These are phyloP conservation scores for Euspilapteryx auroguttella DNA, from an alignment of 2,888 invertebrate genomes.

Conservation along the genomic window DNA sequence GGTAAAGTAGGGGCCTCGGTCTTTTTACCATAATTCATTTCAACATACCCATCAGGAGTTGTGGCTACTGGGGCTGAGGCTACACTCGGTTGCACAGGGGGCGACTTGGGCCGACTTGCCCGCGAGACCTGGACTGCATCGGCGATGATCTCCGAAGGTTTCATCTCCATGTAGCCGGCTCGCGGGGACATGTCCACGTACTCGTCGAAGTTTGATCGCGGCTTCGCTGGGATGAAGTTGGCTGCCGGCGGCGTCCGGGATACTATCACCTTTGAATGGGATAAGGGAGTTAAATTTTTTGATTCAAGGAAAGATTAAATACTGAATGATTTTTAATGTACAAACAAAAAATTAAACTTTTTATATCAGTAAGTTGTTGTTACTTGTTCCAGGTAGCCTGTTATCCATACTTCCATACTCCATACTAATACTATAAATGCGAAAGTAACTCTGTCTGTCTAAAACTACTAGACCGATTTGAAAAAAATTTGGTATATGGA, in stretches of 20 bases:
- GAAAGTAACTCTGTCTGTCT: no score
- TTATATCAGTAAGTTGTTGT: no score
- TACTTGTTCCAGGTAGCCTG: no score
- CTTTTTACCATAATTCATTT: slow-evolving; percentile 29
- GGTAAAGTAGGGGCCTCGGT: slow-evolving; percentile 57
- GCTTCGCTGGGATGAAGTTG: slow-evolving; percentile 17
- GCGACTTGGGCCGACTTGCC: slow-evolving; percentile 9
- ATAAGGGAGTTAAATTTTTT: no score
- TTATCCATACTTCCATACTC: no score
- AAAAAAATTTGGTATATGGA: no score
- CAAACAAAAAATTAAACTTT: no score
- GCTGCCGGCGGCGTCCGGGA: slow-evolving; percentile 19
- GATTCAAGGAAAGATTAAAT: no score
- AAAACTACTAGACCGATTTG: no score
- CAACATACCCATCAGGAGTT: slow-evolving; percentile 50
- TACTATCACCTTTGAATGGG: slow-evolving; percentile 22
- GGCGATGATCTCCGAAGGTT: slow-evolving; percentile 21
- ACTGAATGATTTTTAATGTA: no score
- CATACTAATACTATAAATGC: no score
- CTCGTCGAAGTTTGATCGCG: slow-evolving; percentile 28
- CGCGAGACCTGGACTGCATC: neutral
- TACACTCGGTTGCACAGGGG: slow-evolving; percentile 5
- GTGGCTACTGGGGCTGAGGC: slow-evolving; percentile 10
- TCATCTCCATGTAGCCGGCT: slow-evolving; percentile 66
- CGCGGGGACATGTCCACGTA: slow-evolving; percentile 53